Base-by-base conservation (phyloP, 2,113 vertebrate species). In the Atlantisia rogersi region DNA sequence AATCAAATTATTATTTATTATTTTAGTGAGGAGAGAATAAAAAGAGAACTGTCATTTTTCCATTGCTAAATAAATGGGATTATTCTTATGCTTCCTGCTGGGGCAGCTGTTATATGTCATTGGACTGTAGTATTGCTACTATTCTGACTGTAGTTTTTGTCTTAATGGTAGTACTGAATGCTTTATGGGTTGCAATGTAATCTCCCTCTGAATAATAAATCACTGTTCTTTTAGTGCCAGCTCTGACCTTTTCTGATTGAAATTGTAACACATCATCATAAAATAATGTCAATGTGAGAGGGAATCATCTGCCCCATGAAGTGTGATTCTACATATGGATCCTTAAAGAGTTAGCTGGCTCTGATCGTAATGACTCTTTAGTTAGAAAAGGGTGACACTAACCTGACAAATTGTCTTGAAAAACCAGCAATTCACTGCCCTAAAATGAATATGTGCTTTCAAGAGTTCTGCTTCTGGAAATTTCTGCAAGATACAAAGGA, bases 181-280 rank as follows among this genome's bases (percentile, higher is more conserved):
- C 84, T 95, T 91, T 69, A 77, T 58, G 91, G 89, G 58, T 82
- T 87, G 62, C 81, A 53, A 1, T 25, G 53, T 48, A 64, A 73
- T 70, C 78, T 80, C 17, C 35, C 84, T 59, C 44, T 69, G 91
- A 82, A 82, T 68, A 92, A 92, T 39, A 82, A 78, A 93, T 91
- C 70, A 5, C n/a, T 26, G 62, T 14, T 87, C 74, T 28, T 52
- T 7, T 74, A 63, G 65, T 14, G 78, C 89, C 87, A 91, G 78
- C 84, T 46, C 75, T 92, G 94, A 95, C 93, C 93, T 96, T 95
- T 91, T 28, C 84, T 80, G 84, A 20, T 88, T 82, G 90, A 55
- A 92, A 82, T 62, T 73, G 78, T 74, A 88, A 25, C 89, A 37
- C 87, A 63, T 73, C 89, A 32, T 37, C 62, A 12, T 40, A 50